Evolutionary conservation across 30 jellyfish, hydroid and myxozoan species (phyloP).

Genomic region (Phacellophora camtschatica): DNA sequence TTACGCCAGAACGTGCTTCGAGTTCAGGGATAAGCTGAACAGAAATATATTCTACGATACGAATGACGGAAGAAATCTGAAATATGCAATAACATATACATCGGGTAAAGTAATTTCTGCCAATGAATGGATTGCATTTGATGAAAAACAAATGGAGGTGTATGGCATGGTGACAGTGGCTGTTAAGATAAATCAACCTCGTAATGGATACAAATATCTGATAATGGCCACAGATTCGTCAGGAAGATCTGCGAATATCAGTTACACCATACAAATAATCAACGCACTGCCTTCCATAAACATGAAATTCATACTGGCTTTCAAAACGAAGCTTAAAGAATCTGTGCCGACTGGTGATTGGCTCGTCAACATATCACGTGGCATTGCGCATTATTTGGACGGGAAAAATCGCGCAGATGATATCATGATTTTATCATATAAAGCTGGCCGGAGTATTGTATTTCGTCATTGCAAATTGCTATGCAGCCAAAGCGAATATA

Average conservation of each 20-base stretch:
- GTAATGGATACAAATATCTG: constrained; percentile 41
- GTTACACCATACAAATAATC: constrained; percentile 25
- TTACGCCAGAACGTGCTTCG: constrained; percentile 70
- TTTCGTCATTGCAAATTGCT: constrained; percentile 35
- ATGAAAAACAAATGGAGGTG: constrained; percentile 45
- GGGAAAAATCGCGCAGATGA: constrained; percentile 15
- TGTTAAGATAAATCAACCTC: constrained; percentile 54
- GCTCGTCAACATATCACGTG: constrained; percentile 51
- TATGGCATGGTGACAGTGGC: constrained; percentile 83
- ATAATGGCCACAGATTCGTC: constrained; percentile 85
- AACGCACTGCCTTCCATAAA: constrained; percentile 22
- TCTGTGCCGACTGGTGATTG: constrained; percentile 45
- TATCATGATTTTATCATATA: constrained; percentile 17
- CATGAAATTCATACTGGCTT: constrained; percentile 57
- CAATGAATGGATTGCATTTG: constrained; percentile 78
- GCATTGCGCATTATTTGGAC: constrained; percentile 48
- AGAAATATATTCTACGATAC: constrained; percentile 59
- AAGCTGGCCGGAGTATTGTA: constrained; percentile 26
- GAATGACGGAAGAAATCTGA: constrained; percentile 82
- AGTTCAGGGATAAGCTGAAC: constrained; percentile 21
- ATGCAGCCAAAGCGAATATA: constrained; percentile 29
- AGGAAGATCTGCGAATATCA: constrained; percentile 76
- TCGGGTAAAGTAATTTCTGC: constrained; percentile 65
- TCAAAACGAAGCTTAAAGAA: constrained; percentile 7
- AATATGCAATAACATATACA: constrained; percentile 45